Evolutionary conservation across 1,140 invertebrate species (phyloP), one percentile per base, ranked within the genome.

Genomic region (Theocolax elegans): DNA sequence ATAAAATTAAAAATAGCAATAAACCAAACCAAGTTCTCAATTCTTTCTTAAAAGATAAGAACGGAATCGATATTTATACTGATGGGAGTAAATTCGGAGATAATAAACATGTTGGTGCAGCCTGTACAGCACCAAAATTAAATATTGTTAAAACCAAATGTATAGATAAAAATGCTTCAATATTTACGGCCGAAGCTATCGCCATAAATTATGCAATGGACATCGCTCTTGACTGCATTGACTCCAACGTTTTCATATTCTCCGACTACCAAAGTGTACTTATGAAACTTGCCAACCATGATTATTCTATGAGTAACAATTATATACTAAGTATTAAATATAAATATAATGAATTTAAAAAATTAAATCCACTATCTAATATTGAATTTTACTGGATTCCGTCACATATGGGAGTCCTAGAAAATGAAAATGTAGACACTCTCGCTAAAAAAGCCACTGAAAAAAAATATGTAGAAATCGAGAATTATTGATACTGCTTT

Each of bases 351-450:
- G 13, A 23, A 21, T 54, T 53, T 21, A 25, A 35, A 35, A 10
- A 35, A 6, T 6, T 4, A 35, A 4, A 35, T 10, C 19, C 1
- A 17, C 19, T 1, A 25, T n/a, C 40, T 35, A 29, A 40, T 3
- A 23, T 54, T 13, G 29, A 66, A 44, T 58, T 67, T 29, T n/a
- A 25, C 31, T 67, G 65, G 53, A 40, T 67, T 8, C 53, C 65
- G 4, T 21, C 65, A 15, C 65, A 67, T 25, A 12, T 25, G 12
- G 65, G 65, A 17, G 40, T 67, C 21, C 25, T 38, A 19, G 64
- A 49, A n/a, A 67, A 67, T 35, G 65, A 58, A 17, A 42, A 27
- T 3, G 51, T 15, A 44, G 40, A 44, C 15, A 10, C 3, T 9
- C 6, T 44, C 3, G 15, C 15, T 6, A 44, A 44, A 44, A 35